Base-by-base conservation (phyloP, 2,113 vertebrate species). In the Psilopsiagon aymara region DNA sequence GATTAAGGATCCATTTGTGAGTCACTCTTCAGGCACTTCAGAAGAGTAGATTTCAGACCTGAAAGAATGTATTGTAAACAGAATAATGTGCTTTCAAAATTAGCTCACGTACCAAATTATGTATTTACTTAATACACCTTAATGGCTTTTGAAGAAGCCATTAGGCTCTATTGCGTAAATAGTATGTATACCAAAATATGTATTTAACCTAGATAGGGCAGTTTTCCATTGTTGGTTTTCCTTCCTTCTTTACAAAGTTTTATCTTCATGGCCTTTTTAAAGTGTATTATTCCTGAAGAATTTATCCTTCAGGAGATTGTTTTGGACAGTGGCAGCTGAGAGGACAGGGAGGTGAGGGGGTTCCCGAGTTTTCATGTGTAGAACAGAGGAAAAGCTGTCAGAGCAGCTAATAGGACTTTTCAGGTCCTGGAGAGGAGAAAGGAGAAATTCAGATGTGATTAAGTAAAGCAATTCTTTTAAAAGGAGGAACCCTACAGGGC, bases 141-240 rank as follows among this genome's bases (percentile, higher is more conserved):
- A 98, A 98, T 98, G 96, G 97, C 86, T 97, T 97, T 97, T 97
- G 89, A 97, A 97, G 96, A 91, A 96, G 93, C 96, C 98, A 98
- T 98, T 97, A 97, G 91, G 86, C 87, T 93, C 31, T 43, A 92
- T 77, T 88, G 81, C 83, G 87, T 96, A 96, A 96, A 92, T 96
- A 94, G 81, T 81, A 91, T 44, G 68, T 93, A 88, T 92, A 93
- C 81, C 80, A 92, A 97, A 94, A 96, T 93, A 96, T 92, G 86
- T 95, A 92, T 97, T 97, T 97, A 97, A 97, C 94, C 96, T 96
- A 95, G 86, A 94, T 69, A 97, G 88, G 92, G 88, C 87, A 92
- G 63, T 92, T 95, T 90, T 70, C 46, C 88, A 81, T 90, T 97
- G 92, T 94, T 96, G 74, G 83, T 89, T 96, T 90, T 91, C 80